Conservation (phyloP, 37 sponge, comb jelly and placozoan species). For the Theonella swinhoei region DNA sequence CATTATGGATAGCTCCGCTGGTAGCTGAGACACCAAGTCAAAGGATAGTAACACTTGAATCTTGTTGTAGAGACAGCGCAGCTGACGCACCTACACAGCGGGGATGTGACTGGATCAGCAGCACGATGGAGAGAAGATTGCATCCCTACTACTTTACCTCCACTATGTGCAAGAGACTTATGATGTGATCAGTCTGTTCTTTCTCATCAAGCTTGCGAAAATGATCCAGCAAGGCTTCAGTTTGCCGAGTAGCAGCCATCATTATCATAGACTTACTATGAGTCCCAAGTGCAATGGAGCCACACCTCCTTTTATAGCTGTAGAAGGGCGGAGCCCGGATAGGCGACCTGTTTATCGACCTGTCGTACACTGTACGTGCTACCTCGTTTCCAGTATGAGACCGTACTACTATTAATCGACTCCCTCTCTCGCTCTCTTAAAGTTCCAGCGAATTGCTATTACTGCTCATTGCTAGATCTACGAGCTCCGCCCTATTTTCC, state of each 20-base stretch:
- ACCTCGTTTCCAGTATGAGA: too few relatives aligned
- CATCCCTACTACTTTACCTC: too few relatives aligned
- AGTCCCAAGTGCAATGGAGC: not conserved
- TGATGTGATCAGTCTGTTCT: not conserved
- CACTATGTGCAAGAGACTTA: not conserved
- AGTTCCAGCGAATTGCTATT: too few relatives aligned
- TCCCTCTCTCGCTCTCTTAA: too few relatives aligned
- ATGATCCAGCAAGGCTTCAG: not conserved
- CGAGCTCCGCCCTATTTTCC: too few relatives aligned
- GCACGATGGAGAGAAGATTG: too few relatives aligned
- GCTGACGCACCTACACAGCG: constrained; percentile 17
- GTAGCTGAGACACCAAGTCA: constrained; percentile 67
- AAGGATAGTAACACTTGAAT: constrained; percentile 48
- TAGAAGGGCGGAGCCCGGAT: too few relatives aligned
- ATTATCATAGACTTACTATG: not conserved
- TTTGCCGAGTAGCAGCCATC: not conserved
- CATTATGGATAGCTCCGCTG: constrained; percentile 46
- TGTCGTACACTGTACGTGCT: too few relatives aligned
- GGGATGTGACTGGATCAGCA: too few relatives aligned
- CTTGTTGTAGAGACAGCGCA: constrained; percentile 29
- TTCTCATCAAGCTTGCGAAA: not conserved
- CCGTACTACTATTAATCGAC: too few relatives aligned
- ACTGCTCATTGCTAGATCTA: too few relatives aligned
- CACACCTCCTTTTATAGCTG: not conserved
- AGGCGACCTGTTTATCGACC: too few relatives aligned